Conservation (phyloP, 2,888 invertebrate genomes). For the Athalia cordata region DNA sequence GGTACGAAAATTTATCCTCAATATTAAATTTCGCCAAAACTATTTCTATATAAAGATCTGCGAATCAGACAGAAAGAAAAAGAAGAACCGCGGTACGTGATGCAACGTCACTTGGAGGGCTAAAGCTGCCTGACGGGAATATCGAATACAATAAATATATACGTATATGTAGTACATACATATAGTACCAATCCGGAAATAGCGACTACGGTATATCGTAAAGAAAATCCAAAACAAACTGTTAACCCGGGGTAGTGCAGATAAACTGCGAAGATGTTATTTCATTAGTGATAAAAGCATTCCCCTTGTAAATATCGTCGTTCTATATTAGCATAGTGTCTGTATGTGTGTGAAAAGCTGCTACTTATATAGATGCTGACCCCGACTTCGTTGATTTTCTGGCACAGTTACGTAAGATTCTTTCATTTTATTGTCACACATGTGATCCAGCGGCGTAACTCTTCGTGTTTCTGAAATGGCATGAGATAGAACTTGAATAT, state of each 20-base stretch:
- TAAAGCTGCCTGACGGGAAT: background rate
- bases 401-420: constrained; percentile 30
- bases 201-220: constrained; percentile 1
- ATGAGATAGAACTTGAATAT: background rate
- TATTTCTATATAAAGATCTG: too few species aligned
- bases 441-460: background rate
- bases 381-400: constrained; percentile 31
- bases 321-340: constrained; percentile 40
- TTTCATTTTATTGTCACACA: constrained; percentile 36
- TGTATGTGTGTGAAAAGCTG: too few species aligned
- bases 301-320: constrained; percentile 23
- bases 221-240: constrained; percentile 38
- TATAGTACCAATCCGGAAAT: constrained; percentile 20
- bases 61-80: too few species aligned
- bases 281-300: constrained; percentile 45
- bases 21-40: too few species aligned
- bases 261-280: constrained; percentile 36
- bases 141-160: background rate
- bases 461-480: constrained; percentile 21
- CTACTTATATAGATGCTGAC: constrained; percentile 6
- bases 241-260: background rate
- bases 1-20: too few species aligned
- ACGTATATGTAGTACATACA: background rate
- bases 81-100: too few species aligned
- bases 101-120: too few species aligned